Evolutionary conservation across 2,888 invertebrate genomes (phyloP).

Genomic region (Cryptosula pallasiana): DNA sequence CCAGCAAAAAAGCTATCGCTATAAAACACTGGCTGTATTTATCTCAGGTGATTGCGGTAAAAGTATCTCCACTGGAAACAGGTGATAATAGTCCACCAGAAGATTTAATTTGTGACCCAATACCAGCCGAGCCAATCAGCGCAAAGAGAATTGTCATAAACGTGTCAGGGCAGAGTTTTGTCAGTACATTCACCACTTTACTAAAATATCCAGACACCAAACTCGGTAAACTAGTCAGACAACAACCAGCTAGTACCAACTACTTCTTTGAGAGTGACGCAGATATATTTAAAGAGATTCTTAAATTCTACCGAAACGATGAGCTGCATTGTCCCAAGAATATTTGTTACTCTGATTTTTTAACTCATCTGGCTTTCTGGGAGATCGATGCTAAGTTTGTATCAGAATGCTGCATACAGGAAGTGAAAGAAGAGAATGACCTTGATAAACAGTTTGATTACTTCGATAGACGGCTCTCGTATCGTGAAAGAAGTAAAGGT

Average conservation of each 20-base stretch:
- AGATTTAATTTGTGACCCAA: too few species aligned
- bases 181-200: not conserved
- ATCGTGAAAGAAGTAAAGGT: too few species aligned
- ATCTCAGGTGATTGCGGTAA: too few species aligned
- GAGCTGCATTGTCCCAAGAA: constrained; percentile 20
- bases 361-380: constrained; percentile 1
- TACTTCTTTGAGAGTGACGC: not conserved
- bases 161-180: constrained; percentile 16
- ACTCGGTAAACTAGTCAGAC: constrained; percentile 9
- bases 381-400: not conserved
- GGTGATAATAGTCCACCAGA: too few species aligned
- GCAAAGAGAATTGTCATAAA: not conserved
- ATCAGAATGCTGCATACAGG: not conserved
- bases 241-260: not conserved
- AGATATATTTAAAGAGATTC: constrained; percentile 18
- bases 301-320: constrained; percentile 3
- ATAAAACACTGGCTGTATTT: too few species aligned
- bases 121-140: too few species aligned
- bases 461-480: not conserved
- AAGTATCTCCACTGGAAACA: too few species aligned
- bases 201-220: constrained; percentile 6
- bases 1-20: too few species aligned
- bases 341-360: constrained; percentile 5
- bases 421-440: not conserved
- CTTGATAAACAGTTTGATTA: not conserved